Evolutionary conservation across 2,113 vertebrate genomes (phyloP), one percentile per base, ranked within the genome.

Genomic region (Corvus moneduloides): DNA sequence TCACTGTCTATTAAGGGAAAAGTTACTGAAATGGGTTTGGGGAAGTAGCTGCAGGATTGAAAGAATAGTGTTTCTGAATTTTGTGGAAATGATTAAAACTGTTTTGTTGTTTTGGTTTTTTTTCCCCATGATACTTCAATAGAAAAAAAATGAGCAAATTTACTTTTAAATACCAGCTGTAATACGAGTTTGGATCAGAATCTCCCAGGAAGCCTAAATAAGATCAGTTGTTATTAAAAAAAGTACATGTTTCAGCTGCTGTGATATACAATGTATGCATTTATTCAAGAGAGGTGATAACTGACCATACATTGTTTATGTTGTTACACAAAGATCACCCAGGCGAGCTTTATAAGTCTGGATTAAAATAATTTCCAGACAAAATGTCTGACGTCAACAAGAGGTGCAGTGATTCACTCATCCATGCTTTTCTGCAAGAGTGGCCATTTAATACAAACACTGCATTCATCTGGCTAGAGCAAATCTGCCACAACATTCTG

Each of bases 161-260:
- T 78, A 67, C 43, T 82, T 94, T 72, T 64, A 84, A 84, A 96
- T 94, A 86, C 75, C 39, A 96, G 37, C 73, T 89, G 43, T 33
- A 63, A 59, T 14, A 80, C 39, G 30, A 77, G 30, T 61, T 73
- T 91, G 54, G 9, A 55, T 76, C 27, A 56, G 62, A 78, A 87
- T 78, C 37, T 62, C 81, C 64, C 76, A 48, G 35, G 33, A 97
- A 94, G 63, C 78, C 32, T 82, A 84, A 79, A 91, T 90, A 91
- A 80, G 61, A 88, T 56, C 49, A 23, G 46, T 49, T 77, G 18
- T 71, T 48, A 3, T 41, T 41, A 52, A 59, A 74, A 59, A 13
- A 16, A 3, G n/a, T 10, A 23, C 27, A 54, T 68, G 51, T 91
- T 84, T 89, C 58, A 86, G 37, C 85, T 79, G 55, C 59, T 95